Percentiles rank a stretch among this genome's conserved stretches.
Evolutionary conservation across 2,113 vertebrate species (phyloP).

Genomic region (Talpa occidentalis): DNA sequence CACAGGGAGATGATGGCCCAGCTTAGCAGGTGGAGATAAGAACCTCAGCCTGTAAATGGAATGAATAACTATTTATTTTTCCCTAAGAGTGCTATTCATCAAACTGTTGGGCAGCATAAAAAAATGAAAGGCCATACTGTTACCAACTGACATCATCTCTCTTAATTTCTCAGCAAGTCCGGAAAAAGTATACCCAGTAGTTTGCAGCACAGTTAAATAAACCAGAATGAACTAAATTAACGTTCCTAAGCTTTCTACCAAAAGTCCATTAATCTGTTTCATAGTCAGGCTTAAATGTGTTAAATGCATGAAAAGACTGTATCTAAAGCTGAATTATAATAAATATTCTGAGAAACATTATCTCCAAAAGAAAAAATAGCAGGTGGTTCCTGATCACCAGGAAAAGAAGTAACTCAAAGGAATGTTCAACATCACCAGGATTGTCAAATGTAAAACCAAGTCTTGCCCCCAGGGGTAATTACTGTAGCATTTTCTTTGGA

Average conservation of each 20-base stretch:
- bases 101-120: constrained; percentile 40
- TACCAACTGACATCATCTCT: constrained; percentile 57
- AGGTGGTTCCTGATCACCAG: constrained; percentile 66
- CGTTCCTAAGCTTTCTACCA: constrained; percentile 67
- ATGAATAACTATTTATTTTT: constrained; percentile 35
- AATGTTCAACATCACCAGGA: constrained; percentile 71
- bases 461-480: constrained; percentile 52
- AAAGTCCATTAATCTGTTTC: constrained; percentile 68
- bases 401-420: constrained; percentile 44
- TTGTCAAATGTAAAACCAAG: constrained; percentile 63
- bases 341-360: constrained; percentile 73
- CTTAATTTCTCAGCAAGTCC: constrained; percentile 55
- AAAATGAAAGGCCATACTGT: constrained; percentile 56
- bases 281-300: constrained; percentile 67
- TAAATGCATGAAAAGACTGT: constrained; percentile 60
- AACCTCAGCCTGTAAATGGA: neutral
- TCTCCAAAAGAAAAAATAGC: constrained; percentile 77
- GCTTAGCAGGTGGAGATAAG: neutral
- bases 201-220: constrained; percentile 56
- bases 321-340: constrained; percentile 79
- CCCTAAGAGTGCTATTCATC: constrained; percentile 38
- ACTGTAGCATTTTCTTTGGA: constrained; percentile 47
- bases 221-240: constrained; percentile 72
- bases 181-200: neutral
- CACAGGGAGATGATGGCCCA: neutral